Evolutionary conservation across 2,113 vertebrate genomes (phyloP), one percentile per base, ranked within the genome.

Genomic region (Dasyornis broadbenti): DNA sequence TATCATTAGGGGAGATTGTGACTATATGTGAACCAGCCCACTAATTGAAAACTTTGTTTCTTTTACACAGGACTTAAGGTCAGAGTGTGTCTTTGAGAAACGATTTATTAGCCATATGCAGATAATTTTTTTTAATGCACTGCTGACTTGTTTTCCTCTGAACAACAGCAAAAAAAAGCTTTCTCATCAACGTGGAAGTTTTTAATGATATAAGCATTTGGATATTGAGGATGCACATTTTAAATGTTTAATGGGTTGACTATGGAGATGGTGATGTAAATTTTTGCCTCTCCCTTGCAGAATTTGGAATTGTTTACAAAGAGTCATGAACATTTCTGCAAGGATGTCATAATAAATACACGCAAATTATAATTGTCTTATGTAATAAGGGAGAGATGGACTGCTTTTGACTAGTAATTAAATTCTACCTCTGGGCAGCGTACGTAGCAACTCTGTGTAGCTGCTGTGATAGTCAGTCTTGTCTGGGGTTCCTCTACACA

Each of bases 331-430:
- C 47, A 42, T 61, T 93, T 92, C 60, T 95, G 72, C 28, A 73
- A 81, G 53, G 57, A 72, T 93, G 72, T 92, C 64, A 71, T 93
- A 88, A 92, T 70, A 96, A 95, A 87, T 87, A 80, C 7, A 59
- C 85, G 57, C 21, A 65, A 90, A 68, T 90, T 70, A 92, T 90
- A 78, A 89, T 93, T 96, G 88, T 60, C 37, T 79, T 75, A 60
- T 84, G 37, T 68, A 86, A 90, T 86, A 59, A 81, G 37, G 52
- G 42, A 33, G 42, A 60, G 82, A 71, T 72, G 47, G 61, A 35
- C 82, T 71, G 40, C 54, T 70, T 73, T 86, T 6, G 15, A 87
- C 63, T 94, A 84, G 84, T 90, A 95, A 97, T 97, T 96, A 95
- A 95, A 94, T 71, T 47, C 54, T 85, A 15, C 90, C 94, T 96